Percentiles rank a stretch among this genome's conserved stretches.
phyloP scores from a whole-genome alignment of 2,888 invertebrate genomes.

The Sympetrum striolatum region DNA sequence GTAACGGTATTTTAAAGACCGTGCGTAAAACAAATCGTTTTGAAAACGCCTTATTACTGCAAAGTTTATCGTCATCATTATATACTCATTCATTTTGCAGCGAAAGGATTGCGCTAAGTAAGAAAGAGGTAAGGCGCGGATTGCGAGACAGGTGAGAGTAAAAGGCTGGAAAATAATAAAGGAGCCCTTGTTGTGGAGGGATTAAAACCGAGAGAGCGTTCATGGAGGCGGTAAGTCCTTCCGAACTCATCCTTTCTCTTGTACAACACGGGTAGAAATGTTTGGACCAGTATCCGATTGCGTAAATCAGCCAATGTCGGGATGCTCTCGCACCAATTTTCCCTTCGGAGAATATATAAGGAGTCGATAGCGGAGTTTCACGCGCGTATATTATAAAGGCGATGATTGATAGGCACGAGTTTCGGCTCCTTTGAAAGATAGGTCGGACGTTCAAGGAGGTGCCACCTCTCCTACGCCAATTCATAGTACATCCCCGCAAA shows the following conservation, averaged over 20 bases:
- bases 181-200: too few species aligned
- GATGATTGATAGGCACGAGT: background rate
- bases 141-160: too few species aligned
- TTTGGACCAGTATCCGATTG: background rate
- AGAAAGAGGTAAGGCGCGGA: too few species aligned
- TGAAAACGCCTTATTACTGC: too few species aligned
- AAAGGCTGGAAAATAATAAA: too few species aligned
- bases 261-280: background rate
- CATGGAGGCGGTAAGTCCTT: background rate
- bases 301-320: background rate
- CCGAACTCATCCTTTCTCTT: background rate
- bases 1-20: too few species aligned
- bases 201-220: too few species aligned
- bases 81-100: too few species aligned
- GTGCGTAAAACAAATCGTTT: too few species aligned
- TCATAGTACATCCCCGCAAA: too few species aligned
- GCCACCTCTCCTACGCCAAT: background rate
- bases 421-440: background rate
- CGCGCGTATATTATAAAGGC: background rate
- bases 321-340: background rate
- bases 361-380: background rate
- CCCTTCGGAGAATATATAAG: background rate
- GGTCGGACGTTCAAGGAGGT: background rate
- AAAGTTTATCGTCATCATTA: too few species aligned
- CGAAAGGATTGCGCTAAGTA: too few species aligned